Base-by-base conservation (phyloP, 2,888 invertebrate species). In the Cryptocephalus primarius region DNA sequence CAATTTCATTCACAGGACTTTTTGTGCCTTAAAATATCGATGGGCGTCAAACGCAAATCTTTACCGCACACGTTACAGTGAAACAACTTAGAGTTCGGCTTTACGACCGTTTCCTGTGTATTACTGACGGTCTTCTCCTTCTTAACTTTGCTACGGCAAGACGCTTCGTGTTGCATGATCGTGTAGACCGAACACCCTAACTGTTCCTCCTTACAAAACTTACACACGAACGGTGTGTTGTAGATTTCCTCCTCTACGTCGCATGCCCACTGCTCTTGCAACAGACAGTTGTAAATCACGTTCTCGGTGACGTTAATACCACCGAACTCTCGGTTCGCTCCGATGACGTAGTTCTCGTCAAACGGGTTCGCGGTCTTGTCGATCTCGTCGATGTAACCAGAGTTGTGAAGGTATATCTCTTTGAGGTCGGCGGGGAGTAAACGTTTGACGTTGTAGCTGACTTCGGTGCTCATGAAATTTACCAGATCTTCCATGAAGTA, bases 11-110 rank as follows among this genome's bases (percentile, higher is more conserved):
- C 54, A 60, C 61, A 61, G 49, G 42, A 44, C 45, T 81, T 87
- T 64, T 82, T 89, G 72, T 95, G 94, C 59, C 80, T 86, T 51
- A 94, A 74, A 65, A 91, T 85, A 66, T 94, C 91, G 14, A 87
- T 84, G 4, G 88, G 82, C 9, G 86, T 85, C 54, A 92, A 70
- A 58, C 78, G 74, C 47, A 91, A 68, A 6, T 75, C 76, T 56
- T 80, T 72, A 2, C 77, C 71, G 69, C 95, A 95, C 55, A 68
- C 74, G 9, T 78, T 72, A 66, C 95, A 95, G 55, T 76, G 76
- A 70, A 80, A 90, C 39, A 75, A 71, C 64, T 76, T 76, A 1
- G 77, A 72, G 62, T 83, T 84, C 45, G 79, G 64, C 58, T 74
- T 75, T 10, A 60, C 58, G 8, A 54, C 52, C 4, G 49, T 46